These are phyloP conservation scores for Leptinotarsa defecta DNA, from an alignment of 1,140 invertebrate genomes.

Conservation along the genomic window DNA sequence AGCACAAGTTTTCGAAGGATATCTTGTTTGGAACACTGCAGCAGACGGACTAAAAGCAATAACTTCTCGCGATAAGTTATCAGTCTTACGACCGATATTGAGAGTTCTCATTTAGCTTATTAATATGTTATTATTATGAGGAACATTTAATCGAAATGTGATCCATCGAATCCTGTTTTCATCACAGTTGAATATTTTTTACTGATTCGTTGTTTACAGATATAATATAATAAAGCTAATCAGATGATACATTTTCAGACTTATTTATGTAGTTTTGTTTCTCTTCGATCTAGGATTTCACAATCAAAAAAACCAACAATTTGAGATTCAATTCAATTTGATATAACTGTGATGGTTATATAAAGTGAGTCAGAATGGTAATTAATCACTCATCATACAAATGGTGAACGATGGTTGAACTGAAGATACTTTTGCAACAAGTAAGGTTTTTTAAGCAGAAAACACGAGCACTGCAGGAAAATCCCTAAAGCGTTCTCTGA, in stretches of 20 bases:
- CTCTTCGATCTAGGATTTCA: too few species aligned
- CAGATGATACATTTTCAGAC: neutral
- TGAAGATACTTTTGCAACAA: too few species aligned
- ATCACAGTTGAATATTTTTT: neutral
- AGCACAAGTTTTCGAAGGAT: neutral
- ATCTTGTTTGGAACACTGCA: conserved; percentile 9
- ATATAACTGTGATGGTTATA: too few species aligned
- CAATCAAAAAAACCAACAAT: too few species aligned
- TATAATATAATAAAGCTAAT: neutral
- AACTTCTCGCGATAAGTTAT: conserved; percentile 15
- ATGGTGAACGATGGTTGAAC: too few species aligned
- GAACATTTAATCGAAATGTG: neutral
- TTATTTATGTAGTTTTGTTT: too few species aligned
- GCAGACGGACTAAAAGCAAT: conserved; percentile 15
- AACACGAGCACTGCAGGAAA: too few species aligned
- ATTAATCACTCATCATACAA: too few species aligned
- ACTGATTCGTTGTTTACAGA: neutral
- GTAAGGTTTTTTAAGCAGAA: too few species aligned
- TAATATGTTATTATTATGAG: conserved; percentile 13
- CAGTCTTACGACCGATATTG: conserved; percentile 5
- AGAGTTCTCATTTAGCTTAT: neutral
- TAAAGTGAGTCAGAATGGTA: too few species aligned
- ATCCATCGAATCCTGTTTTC: neutral
- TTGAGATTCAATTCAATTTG: too few species aligned
- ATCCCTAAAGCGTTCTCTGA: too few species aligned